These are phyloP conservation scores for Phylloscopus collybita DNA, from an alignment of 2,797 vertebrate species.

Conservation along the genomic window DNA sequence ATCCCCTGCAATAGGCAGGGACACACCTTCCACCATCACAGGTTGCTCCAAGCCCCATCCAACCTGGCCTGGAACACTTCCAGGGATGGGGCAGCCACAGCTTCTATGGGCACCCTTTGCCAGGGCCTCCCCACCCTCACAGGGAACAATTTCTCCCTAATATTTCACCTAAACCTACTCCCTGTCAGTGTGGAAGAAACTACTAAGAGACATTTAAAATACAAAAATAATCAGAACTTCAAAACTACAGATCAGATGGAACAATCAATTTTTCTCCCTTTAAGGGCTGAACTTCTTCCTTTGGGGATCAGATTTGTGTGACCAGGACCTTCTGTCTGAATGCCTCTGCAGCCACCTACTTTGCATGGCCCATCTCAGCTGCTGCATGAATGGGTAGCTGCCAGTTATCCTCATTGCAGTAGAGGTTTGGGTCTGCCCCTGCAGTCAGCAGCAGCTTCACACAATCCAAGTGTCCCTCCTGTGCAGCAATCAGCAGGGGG, in stretches of 20 bases:
- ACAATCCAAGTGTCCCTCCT: slow-evolving; percentile 88
- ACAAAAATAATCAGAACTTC: neutral
- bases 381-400: slow-evolving; percentile 94
- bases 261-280: neutral
- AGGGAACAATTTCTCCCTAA: neutral
- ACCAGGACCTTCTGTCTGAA: neutral
- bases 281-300: neutral
- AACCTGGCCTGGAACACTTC: neutral
- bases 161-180: neutral
- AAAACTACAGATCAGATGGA: neutral
- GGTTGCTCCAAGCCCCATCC: neutral
- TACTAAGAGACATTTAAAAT: neutral
- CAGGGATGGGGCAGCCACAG: neutral
- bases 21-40: neutral
- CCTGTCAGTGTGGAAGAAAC: neutral
- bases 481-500: slow-evolving; percentile 91
- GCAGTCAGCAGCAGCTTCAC: slow-evolving; percentile 84
- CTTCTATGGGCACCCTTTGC: neutral
- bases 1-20: neutral
- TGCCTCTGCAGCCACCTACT: slow-evolving; percentile 77
- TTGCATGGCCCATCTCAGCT: slow-evolving; percentile 85
- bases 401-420: slow-evolving; percentile 87
- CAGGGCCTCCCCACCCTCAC: neutral
- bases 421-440: slow-evolving; percentile 86
- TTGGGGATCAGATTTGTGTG: neutral